phyloP scores from a whole-genome alignment of 2,113 vertebrate species.

The Thermophis baileyi region DNA sequence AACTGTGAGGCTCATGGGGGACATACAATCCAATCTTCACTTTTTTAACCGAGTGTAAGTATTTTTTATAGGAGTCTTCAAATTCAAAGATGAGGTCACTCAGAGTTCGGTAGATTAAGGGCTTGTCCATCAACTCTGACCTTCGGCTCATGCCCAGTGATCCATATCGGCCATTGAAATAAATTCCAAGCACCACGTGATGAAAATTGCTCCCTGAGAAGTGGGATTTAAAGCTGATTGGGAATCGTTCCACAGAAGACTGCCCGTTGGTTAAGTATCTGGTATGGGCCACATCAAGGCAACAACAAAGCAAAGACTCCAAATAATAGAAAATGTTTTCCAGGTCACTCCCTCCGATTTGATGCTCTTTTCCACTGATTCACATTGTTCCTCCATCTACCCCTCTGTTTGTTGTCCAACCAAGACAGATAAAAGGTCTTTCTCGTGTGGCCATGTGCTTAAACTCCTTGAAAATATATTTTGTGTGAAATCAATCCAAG shows the following conservation, averaged over 20 bases:
- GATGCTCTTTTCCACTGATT: neutral
- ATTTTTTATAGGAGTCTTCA: slow-evolving; percentile 92
- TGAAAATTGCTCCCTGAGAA: slow-evolving; percentile 96
- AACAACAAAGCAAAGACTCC: neutral
- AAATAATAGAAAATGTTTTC: neutral
- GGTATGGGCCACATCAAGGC: slow-evolving; percentile 56
- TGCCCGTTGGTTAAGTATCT: slow-evolving; percentile 96
- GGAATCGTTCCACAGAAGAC: slow-evolving; percentile 89
- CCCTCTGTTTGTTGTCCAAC: neutral
- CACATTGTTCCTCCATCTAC: neutral
- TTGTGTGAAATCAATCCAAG: neutral
- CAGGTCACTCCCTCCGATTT: neutral
- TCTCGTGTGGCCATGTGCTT: neutral
- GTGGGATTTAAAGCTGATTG: slow-evolving; percentile 99
- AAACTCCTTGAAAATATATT: neutral
- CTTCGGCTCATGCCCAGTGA: slow-evolving; percentile 94
- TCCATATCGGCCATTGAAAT: slow-evolving; percentile 89
- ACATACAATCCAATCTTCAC: slow-evolving; percentile 94
- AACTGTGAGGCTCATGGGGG: slow-evolving; percentile 91
- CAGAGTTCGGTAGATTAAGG: slow-evolving; percentile 85
- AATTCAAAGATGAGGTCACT: slow-evolving; percentile 95
- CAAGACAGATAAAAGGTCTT: neutral
- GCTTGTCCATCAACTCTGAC: slow-evolving; percentile 94
- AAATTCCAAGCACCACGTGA: slow-evolving; percentile 93
- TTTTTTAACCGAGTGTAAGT: slow-evolving; percentile 93